Base-by-base conservation (phyloP, 2,113 vertebrate genomes). In the Protomyctophum bolini region DNA sequence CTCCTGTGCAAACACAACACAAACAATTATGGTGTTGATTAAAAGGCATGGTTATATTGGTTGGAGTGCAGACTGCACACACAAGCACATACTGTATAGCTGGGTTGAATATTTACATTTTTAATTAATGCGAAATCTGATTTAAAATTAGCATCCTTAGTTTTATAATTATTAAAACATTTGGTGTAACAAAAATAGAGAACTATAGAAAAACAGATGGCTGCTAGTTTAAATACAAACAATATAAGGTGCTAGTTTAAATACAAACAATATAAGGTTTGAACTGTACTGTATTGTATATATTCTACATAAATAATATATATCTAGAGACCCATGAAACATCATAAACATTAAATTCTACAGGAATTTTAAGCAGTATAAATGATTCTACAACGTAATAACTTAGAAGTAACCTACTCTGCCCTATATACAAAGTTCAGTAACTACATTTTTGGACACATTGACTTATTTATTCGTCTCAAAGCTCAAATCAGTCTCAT, bases 11-110 rank as follows among this genome's bases (percentile, higher is more conserved):
- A 91, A 92, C 84, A 90, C 79, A 88, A 86, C 82, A 86, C 86
- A 91, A 92, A 89, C 87, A 91, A 90, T 91, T 90, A 92, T 73
- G 81, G 83, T 73, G 77, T 68, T 89, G 85, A 92, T 92, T 92
- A 92, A 92, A 90, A 92, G 82, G 70, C 73, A 72, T 86, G 3
- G 82, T 81, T 72, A 77, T 87, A 87, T 90, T 84, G 88, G 83
- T 69, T 57, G 78, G 81, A 79, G 66, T 72, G 58, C 70, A 75
- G 47, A 64, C 58, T 67, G 6, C 33, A 50, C 7, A 60, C 49
- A 55, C 21, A 56, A 48, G 54, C 46, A 58, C 10, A 7, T 8
- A 14, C 12, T 46, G n/a, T 54, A 51, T 10, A 47, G 8, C 48
- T 8, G 54, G 63, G n/a, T 5, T 21, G 33, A 70, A n/a, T 47